Percentiles rank a stretch among this genome's conserved stretches.
Evolutionary conservation across 2,113 vertebrate species (phyloP).

Genomic region (Poecilia latipinna): DNA sequence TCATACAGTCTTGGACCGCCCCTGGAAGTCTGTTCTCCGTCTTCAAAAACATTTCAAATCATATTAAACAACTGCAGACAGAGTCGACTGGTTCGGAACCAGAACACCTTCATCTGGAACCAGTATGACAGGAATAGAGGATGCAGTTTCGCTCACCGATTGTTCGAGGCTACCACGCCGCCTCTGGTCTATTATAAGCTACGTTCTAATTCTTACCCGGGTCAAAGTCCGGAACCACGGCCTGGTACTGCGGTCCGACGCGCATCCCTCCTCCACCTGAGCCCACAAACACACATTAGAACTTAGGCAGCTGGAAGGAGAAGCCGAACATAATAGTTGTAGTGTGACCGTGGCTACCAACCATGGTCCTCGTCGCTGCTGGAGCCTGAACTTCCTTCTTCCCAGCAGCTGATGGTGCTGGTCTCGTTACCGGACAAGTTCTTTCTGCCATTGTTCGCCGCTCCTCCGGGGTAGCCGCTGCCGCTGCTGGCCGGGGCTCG

Average conservation of each 20-base stretch:
- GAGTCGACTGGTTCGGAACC: neutral
- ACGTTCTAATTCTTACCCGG: slow-evolving; percentile 79
- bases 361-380: slow-evolving; percentile 94
- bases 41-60: neutral
- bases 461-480: slow-evolving; percentile 19
- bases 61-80: neutral
- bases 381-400: slow-evolving; percentile 91
- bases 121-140: too few species aligned
- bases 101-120: neutral
- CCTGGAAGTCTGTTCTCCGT: neutral
- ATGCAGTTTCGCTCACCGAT: neutral
- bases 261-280: slow-evolving; percentile 91
- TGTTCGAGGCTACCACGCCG: slow-evolving; percentile 68
- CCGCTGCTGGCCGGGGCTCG: slow-evolving; percentile 75
- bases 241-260: slow-evolving; percentile 91
- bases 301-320: neutral
- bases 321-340: neutral
- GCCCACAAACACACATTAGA: slow-evolving; percentile 22
- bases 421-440: slow-evolving; percentile 88
- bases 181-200: neutral
- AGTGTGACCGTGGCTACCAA: slow-evolving; percentile 80
- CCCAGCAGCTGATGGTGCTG: slow-evolving; percentile 87
- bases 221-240: slow-evolving; percentile 91
- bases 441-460: slow-evolving; percentile 80
- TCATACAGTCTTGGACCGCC: too few species aligned